Conservation (phyloP, 2,888 invertebrate genomes). For the Villa cingulata region DNA sequence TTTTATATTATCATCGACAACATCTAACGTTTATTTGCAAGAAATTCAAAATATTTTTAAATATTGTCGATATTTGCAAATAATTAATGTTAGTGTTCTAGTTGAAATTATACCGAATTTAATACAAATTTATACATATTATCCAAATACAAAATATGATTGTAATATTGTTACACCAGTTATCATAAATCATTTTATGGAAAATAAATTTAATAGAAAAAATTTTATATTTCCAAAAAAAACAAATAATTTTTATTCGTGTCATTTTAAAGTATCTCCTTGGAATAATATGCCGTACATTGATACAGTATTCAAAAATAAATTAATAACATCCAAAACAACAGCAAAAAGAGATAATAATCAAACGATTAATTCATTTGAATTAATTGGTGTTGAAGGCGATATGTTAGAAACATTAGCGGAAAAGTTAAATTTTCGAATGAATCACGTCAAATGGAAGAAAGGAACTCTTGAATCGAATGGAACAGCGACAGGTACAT, state of each 20-base stretch:
- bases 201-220: background rate
- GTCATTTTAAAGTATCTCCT: conserved; percentile 2
- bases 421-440: conserved; percentile 18
- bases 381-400: conserved; percentile 25
- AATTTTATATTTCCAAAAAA: conserved; percentile 2
- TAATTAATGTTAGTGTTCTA: background rate
- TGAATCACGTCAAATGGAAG: background rate
- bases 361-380: conserved; percentile 15
- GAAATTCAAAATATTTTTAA: background rate
- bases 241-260: conserved; percentile 4
- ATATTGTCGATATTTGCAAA: background rate
- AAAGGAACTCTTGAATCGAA: conserved; percentile 11
- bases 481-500: conserved; percentile 19
- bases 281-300: conserved; percentile 8
- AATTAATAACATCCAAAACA: no score
- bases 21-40: background rate
- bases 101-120: background rate
- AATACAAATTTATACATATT: background rate
- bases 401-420: conserved; percentile 21
- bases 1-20: background rate
- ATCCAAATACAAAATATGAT: background rate
- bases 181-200: background rate
- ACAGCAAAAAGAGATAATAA: no score
- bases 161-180: background rate
- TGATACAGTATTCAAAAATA: background rate